Conservation (phyloP, 2,113 vertebrate species). For the Callithrix jacchus region DNA sequence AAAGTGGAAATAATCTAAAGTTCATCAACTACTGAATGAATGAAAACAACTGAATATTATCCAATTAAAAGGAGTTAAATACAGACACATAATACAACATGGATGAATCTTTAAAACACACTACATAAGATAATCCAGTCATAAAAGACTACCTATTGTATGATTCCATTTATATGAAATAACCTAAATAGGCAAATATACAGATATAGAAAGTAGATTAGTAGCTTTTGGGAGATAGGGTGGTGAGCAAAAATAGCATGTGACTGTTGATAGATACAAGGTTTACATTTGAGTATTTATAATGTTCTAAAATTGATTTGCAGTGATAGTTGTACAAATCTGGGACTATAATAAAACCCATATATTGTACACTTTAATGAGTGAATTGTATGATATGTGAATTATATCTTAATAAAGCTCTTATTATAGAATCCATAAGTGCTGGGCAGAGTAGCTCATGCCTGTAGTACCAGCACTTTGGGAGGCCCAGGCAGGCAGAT, state of each 20-base stretch:
- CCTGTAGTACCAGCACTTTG: no score
- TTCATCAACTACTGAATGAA: neutral
- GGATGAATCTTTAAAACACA: neutral
- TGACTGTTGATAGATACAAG: neutral
- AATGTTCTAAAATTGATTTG: neutral
- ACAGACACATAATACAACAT: neutral
- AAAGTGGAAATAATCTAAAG: neutral
- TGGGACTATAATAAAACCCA: neutral
- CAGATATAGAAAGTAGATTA: neutral
- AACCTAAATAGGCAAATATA: neutral
- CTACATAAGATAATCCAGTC: neutral
- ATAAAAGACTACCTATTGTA: neutral
- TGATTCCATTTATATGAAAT: neutral
- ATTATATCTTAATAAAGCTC: neutral
- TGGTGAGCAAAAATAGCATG: neutral
- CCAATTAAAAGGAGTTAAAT: neutral
- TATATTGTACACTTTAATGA: neutral
- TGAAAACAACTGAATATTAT: neutral
- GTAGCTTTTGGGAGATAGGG: fast-evolving
- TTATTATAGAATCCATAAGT: neutral
- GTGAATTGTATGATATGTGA: neutral
- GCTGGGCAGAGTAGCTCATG: no score
- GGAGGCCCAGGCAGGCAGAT: no score
- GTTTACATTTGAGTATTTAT: neutral
- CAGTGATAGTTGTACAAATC: neutral